Evolutionary conservation across 2,888 invertebrate genomes (phyloP), one percentile per base, ranked within the genome.

Genomic region (Diloba caeruleocephala): DNA sequence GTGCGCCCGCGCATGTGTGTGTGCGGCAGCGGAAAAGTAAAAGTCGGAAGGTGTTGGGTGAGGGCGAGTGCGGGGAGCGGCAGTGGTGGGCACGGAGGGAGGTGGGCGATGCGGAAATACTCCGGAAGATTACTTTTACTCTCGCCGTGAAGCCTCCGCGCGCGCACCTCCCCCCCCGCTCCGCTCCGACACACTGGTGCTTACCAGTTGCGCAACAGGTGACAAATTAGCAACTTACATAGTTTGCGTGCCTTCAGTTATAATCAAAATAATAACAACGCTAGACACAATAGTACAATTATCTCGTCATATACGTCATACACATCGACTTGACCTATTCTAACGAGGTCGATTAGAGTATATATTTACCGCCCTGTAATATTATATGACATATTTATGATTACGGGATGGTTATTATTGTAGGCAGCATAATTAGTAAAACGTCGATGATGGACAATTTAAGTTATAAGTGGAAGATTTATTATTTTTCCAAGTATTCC

Each of bases 101-200:
- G 51, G 46, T 58, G 64, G 66, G 66, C 50, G 58, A 84, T 74
- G 80, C 87, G 90, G 89, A 88, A 90, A 81, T 76, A 60, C 67
- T 72, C 68, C 87, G 87, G 87, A 88, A 87, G 85, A 88, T 80
- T 81, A 89, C 89, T 90, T 88, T 90, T 90, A 90, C 90, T 90
- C 89, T 90, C 87, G 71, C 76, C 39, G 57, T 48, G 61, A 57
- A 62, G 73, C 60, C 67, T 71, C 73, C 72, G 71, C 71, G 49
- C 45, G 62, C 69, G 64, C 64, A 37, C 41, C 34, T 8, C 10
- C 1, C 23, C 44, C n/a, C 19, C 21, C 26, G 6, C 33, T 19
- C 25, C 13, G 7, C 33, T n/a, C 6, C 42, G 41, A 42, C 37
- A 42, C 44, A 59, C 33, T 56, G 29, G 39, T 51, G 46, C 38